Percentiles rank a stretch among this genome's conserved stretches.
phyloP scores from a whole-genome alignment of 2,113 vertebrate genomes.

The Peromyscus californicus region DNA sequence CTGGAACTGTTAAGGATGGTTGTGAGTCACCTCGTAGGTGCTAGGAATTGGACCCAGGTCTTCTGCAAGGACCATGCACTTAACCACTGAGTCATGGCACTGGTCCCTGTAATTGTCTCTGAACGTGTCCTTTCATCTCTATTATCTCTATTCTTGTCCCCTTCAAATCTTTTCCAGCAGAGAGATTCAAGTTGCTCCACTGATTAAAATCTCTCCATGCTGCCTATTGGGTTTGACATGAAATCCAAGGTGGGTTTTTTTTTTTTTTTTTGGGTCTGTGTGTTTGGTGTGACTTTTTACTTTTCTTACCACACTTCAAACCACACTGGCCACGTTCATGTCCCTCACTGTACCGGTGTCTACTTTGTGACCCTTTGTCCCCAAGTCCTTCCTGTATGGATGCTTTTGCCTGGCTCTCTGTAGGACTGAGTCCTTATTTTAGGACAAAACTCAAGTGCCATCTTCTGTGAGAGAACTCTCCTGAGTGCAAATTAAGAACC shows the following conservation, averaged over 20 bases:
- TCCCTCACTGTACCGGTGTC: background rate
- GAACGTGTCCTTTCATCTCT: background rate
- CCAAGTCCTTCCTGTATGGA: background rate
- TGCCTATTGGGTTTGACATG: background rate
- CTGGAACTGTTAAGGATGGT: background rate
- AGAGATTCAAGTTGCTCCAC: background rate
- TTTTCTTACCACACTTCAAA: background rate
- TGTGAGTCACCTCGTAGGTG: background rate
- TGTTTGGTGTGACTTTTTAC: background rate
- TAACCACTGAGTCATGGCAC: background rate
- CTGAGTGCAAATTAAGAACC: background rate
- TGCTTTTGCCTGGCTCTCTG: background rate
- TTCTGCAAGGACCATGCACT: background rate
- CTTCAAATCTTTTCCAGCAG: background rate
- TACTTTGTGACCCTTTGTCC: background rate
- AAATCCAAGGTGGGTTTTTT: background rate
- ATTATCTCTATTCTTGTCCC: background rate
- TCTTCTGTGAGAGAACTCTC: background rate
- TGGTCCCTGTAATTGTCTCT: background rate
- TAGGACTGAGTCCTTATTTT: background rate
- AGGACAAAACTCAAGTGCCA: background rate
- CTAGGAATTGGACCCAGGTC: background rate
- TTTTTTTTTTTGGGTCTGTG: too few relatives aligned
- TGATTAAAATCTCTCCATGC: slow-evolving; percentile 2
- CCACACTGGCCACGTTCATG: background rate